Base-by-base conservation (phyloP, 1,140 invertebrate species). In the Hycleus phaleratus region DNA sequence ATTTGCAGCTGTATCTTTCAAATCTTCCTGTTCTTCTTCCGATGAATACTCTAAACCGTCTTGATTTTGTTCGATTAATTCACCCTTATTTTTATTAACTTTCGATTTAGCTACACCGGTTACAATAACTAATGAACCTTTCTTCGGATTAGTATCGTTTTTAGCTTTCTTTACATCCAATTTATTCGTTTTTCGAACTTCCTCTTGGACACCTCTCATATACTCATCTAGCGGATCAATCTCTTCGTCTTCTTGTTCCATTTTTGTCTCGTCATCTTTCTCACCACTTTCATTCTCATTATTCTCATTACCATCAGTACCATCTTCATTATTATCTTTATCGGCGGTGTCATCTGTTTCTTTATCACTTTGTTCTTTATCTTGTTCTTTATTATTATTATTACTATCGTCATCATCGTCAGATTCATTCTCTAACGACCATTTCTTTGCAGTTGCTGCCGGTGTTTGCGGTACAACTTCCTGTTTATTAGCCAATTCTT, bases 1-100 rank as follows among this genome's bases (percentile, higher is more conserved):
- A 63, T 87, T 92, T 24, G 88, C 86, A 46, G 94, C 94, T 0
- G 92, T 89, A 62, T 92, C 86, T 60, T 95, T 93, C 46, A 97
- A 81, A 73, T 97, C 94, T 73, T 97, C 95, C 38, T 88, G 82
- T 74, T 98, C 95, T 75, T 98, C 95, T 78, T 97, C 94, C 24
- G 93, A 96, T 0, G 94, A 97, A 81, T 97, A 98, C 77, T 98
- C 95, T 55, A 98, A 77, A 12, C 91, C 93, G 77, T 98, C 95
- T 77, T 95, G 90, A 78, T 98, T 97, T 71, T 96, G 94, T 73
- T 97, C 93, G 68, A 98, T 97, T 0, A 98, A 74, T 78, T 98
- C 95, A 52, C 95, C 93, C 53, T 89, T 87, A 42, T 87, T 82
- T 63, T 82, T 81, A 44, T 81, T 78, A 24, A 82, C 80, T 68